Base-by-base conservation (phyloP, 2,888 invertebrate species). In the Ephialtes manifestator region DNA sequence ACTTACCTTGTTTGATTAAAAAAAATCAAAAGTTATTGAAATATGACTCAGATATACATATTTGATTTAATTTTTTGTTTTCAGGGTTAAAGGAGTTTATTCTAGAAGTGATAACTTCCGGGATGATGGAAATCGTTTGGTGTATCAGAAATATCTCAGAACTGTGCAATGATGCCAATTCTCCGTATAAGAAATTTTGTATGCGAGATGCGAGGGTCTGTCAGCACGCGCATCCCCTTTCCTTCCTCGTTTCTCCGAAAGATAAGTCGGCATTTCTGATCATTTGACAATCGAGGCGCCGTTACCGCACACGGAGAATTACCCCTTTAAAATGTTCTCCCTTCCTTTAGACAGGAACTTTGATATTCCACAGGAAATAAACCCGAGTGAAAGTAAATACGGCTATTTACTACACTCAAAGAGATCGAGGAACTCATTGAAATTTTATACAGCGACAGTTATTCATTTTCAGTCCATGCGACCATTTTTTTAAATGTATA, bases 151-250 rank as follows among this genome's bases (percentile, higher is more conserved):
- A 68, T 68, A 68, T 68, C 46, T 28, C 24, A 48, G 18, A 74
- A 67, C 48, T 20, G 4, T 28, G 74, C 77, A 46, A 63, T 77
- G 77, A 72, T 53, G 79, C 46, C 35, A 63, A 80, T 91, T 91
- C 90, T 89, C 87, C 87, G 89, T 90, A 82, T 89, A 78, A 88
- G 75, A 88, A 85, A 90, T 88, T 91, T 88, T 85, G 90, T 91
- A 91, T 91, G 89, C 91, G 88, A 85, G 89, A 89, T 90, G 87
- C 81, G 87, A 65, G 10, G n/a, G 81, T 46, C 65, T 43, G n/a
- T 68, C 53, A 65, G 65, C 31, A 65, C 65, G 71, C 82, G 53
- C 67, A 63, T 71, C 77, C 39, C 55, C 67, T 51, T 85, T 72
- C 68, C 75, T 65, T 74, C n/a, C 46, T 81, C 65, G 53, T 76